Percentiles rank a stretch among this genome's conserved stretches.
Evolutionary conservation across 2,113 vertebrate species (phyloP).

Genomic region (Numenius arquata): DNA sequence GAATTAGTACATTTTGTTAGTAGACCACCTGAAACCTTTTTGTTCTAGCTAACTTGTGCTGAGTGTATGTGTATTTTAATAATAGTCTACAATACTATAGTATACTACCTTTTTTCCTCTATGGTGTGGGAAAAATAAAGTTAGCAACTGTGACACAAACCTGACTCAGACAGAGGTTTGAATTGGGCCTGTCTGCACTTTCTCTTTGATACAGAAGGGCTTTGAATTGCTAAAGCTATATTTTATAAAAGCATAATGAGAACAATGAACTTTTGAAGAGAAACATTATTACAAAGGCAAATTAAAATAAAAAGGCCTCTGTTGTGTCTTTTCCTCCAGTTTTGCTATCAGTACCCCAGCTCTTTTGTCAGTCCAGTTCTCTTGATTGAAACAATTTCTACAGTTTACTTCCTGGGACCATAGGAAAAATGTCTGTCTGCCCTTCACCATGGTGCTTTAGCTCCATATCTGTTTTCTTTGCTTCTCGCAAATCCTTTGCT

Average conservation of each 20-base stretch:
- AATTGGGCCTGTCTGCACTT: neutral
- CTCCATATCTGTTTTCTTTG: neutral
- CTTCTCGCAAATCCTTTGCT: neutral
- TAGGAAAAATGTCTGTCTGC: neutral
- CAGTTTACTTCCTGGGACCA: neutral
- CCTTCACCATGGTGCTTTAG: neutral
- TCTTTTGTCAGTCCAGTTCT: neutral
- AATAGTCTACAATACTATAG: neutral
- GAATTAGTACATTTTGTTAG: neutral
- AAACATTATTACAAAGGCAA: neutral
- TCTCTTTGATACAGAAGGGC: neutral
- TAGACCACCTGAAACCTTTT: neutral
- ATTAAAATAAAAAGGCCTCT: neutral
- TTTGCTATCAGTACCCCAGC: neutral
- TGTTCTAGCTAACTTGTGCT: neutral
- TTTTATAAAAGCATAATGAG: neutral
- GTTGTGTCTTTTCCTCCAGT: neutral
- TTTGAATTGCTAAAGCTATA: neutral
- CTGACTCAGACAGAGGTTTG: neutral
- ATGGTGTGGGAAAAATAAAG: neutral
- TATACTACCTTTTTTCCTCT: neutral
- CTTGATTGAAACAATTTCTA: neutral
- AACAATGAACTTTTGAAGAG: neutral
- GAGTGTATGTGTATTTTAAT: neutral
- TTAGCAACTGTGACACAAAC: neutral